A percentile compares a stretch with the other conserved stretches of the same genome.
Evolutionary conservation across 1,140 invertebrate genomes (phyloP).

Genomic region (Holcopasites calliopsidis): DNA sequence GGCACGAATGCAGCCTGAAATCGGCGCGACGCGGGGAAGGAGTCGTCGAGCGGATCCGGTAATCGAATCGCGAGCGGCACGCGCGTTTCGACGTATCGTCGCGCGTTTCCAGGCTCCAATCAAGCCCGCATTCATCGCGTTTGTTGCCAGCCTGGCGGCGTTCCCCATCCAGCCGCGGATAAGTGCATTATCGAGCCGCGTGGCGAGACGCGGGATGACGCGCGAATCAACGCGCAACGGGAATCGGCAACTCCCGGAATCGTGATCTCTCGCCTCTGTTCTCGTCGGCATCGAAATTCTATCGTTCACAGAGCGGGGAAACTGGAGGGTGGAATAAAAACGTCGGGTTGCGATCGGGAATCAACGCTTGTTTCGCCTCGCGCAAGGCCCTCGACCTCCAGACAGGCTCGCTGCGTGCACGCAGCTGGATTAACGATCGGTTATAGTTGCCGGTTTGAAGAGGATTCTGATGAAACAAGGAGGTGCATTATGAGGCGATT

Average conservation of each 20-base stretch:
- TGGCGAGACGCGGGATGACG: conserved; percentile 42
- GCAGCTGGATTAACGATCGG: background rate
- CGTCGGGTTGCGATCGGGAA: background rate
- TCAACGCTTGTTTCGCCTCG: background rate
- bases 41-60: conserved; percentile 39
- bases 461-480: background rate
- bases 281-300: background rate
- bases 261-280: background rate
- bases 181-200: conserved; percentile 65
- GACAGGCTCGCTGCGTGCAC: too few relatives aligned
- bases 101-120: conserved; percentile 66
- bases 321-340: background rate
- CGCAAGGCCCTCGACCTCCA: background rate
- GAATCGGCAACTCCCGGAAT: conserved; percentile 41
- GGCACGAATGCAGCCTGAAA: background rate
- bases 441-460: background rate
- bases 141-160: conserved; percentile 62
- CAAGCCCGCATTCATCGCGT: conserved; percentile 70
- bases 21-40: conserved; percentile 12
- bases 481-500: background rate
- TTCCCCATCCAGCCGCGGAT: conserved; percentile 47
- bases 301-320: background rate
- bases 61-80: conserved; percentile 56
- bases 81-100: conserved; percentile 58
- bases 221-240: conserved; percentile 34